Conservation (phyloP, 2,888 invertebrate species). For the Dynastes maya region DNA sequence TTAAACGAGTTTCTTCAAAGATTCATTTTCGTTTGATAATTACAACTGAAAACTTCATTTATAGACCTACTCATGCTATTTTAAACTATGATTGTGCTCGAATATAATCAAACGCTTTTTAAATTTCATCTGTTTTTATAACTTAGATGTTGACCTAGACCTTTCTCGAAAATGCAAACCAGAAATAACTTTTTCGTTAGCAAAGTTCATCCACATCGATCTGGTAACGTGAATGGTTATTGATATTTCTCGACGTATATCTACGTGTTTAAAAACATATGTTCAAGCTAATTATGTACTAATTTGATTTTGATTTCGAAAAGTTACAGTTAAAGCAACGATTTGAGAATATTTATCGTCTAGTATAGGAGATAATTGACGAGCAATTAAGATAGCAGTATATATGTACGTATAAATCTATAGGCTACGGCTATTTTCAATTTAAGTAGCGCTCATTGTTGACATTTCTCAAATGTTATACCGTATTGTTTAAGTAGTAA, state of each 20-base stretch:
- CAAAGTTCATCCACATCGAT: slow-evolving; percentile 7
- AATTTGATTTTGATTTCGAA: too few relatives aligned
- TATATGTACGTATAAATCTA: too few relatives aligned
- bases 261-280: too few relatives aligned
- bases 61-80: not conserved
- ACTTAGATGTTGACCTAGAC: slow-evolving; percentile 2
- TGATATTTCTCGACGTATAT: not conserved
- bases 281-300: too few relatives aligned
- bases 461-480: too few relatives aligned
- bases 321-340: too few relatives aligned
- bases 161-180: slow-evolving; percentile 6
- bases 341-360: too few relatives aligned
- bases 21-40: not conserved
- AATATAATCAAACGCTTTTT: not conserved
- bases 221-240: not conserved
- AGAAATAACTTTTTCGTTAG: not conserved
- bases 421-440: too few relatives aligned
- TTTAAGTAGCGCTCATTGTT: too few relatives aligned
- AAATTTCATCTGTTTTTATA: slow-evolving; percentile 1
- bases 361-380: too few relatives aligned
- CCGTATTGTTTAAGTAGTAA: too few relatives aligned
- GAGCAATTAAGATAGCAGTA: too few relatives aligned
- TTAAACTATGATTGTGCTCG: not conserved
- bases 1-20: not conserved
- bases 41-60: not conserved